phyloP scores from a whole-genome alignment of 2,113 vertebrate species.

The Microtus montanus region DNA sequence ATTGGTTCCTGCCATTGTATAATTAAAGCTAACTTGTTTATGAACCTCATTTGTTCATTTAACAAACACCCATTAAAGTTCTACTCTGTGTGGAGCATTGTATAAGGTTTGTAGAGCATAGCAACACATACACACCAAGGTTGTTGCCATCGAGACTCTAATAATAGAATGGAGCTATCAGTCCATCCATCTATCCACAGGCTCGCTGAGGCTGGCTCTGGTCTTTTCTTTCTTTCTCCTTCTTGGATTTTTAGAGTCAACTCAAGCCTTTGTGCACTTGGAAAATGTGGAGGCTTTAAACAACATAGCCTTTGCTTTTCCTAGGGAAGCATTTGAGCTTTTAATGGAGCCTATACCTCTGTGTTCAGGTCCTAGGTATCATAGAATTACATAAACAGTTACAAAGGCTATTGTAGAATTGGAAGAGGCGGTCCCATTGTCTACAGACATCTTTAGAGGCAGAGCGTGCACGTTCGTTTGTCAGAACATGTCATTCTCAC shows the following conservation, averaged over 20 bases:
- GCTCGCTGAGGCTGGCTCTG: neutral
- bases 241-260: neutral
- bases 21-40: neutral
- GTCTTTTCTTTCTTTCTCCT: neutral
- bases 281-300: conserved; percentile 16
- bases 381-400: neutral
- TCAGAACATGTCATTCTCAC: neutral
- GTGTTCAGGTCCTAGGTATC: neutral
- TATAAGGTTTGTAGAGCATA: neutral
- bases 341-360: neutral
- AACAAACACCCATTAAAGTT: neutral
- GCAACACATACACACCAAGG: conserved; percentile 7
- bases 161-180: neutral
- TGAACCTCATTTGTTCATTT: conserved; percentile 4
- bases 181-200: neutral
- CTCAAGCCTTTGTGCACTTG: neutral
- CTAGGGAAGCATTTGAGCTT: neutral
- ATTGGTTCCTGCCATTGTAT: neutral
- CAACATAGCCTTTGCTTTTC: neutral
- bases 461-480: neutral
- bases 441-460: neutral
- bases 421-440: neutral
- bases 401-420: conserved; percentile 27
- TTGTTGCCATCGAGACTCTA: neutral
- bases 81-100: neutral